These are phyloP conservation scores for Mareca strepera DNA, from an alignment of 2,797 vertebrate species.

Conservation along the genomic window DNA sequence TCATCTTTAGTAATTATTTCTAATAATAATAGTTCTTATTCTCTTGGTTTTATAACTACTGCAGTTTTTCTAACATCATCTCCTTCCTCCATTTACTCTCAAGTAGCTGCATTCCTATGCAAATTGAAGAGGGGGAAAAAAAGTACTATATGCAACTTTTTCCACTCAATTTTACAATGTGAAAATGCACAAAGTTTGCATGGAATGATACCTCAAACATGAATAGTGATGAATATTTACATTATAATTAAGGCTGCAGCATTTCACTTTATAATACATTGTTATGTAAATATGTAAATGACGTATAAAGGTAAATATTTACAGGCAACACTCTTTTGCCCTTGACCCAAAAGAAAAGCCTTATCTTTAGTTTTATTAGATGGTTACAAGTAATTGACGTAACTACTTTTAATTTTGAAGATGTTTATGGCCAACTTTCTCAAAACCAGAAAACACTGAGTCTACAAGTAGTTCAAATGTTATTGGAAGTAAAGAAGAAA, in stretches of 20 bases:
- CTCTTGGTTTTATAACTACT: background rate
- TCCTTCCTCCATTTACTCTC: background rate
- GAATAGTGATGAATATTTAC: background rate
- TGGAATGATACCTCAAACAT: background rate
- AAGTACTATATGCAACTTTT: background rate
- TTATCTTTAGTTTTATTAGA: background rate
- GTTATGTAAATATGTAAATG: background rate
- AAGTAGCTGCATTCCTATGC: background rate
- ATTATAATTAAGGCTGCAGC: background rate
- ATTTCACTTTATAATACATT: background rate
- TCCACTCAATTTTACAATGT: background rate
- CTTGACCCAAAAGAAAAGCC: background rate
- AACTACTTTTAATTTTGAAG: conserved; percentile 5
- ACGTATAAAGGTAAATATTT: background rate
- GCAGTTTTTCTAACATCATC: background rate
- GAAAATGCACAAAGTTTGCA: background rate
- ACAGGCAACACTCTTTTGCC: background rate
- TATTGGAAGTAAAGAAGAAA: background rate
- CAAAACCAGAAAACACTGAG: background rate
- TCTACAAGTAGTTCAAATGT: background rate
- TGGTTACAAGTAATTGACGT: background rate
- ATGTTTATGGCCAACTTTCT: background rate
- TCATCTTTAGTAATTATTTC: background rate
- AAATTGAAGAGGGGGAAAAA: background rate
- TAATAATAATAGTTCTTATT: background rate